Percentiles rank a stretch among this genome's conserved stretches.
phyloP scores from a whole-genome alignment of 2,113 vertebrate genomes.

The Syngnathoides biaculeatus region DNA sequence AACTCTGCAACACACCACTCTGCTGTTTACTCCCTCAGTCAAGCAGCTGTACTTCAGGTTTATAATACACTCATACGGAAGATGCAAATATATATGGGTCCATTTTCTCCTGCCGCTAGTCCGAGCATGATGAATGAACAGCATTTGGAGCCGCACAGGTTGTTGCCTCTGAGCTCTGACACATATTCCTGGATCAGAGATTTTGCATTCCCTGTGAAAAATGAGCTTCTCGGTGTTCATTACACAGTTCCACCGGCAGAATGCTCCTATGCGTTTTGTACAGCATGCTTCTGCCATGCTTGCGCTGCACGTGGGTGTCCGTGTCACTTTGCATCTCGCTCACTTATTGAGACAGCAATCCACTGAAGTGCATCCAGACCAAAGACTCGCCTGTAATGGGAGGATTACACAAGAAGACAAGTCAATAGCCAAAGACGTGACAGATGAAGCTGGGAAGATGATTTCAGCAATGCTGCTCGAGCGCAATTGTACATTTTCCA shows the following conservation, averaged over 20 bases:
- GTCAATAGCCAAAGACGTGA: constrained; percentile 45
- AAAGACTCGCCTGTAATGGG: constrained; percentile 46
- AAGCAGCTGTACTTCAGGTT: constrained; percentile 60
- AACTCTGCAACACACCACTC: constrained; percentile 28
- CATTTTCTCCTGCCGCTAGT: constrained; percentile 39
- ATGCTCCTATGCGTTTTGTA: constrained; percentile 52
- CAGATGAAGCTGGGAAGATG: constrained; percentile 47
- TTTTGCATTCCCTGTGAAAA: constrained; percentile 67
- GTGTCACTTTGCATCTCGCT: constrained; percentile 59
- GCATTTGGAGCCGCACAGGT: constrained; percentile 61
- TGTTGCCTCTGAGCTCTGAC: constrained; percentile 54
- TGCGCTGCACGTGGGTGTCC: constrained; percentile 53
- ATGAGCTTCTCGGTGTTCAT: constrained; percentile 64
- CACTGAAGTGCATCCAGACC: constrained; percentile 33
- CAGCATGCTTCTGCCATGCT: constrained; percentile 43
- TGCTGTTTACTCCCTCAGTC: constrained; percentile 56
- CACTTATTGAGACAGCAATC: constrained; percentile 53
- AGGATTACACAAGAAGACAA: constrained; percentile 39
- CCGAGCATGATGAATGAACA: constrained; percentile 68
- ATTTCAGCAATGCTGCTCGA: constrained; percentile 64
- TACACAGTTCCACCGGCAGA: constrained; percentile 48
- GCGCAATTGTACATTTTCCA: no score
- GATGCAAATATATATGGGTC: constrained; percentile 57
- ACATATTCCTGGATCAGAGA: constrained; percentile 65
- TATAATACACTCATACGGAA: constrained; percentile 64